A percentile compares a stretch with the other conserved stretches of the same genome.
Evolutionary conservation across 2,113 vertebrate species (phyloP).

Genomic region (Alosa alosa): DNA sequence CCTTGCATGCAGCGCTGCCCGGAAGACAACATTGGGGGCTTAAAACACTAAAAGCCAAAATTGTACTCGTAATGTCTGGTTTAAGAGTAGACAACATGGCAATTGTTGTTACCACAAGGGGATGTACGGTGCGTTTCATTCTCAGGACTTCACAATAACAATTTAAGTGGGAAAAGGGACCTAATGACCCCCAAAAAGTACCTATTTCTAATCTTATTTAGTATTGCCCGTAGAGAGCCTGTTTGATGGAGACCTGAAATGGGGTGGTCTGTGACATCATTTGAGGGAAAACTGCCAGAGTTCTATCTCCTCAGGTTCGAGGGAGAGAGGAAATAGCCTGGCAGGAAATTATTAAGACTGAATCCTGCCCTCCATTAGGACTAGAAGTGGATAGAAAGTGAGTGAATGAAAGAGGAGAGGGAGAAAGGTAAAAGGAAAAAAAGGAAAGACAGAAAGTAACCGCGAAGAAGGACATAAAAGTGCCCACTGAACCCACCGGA

Average conservation of each 20-base stretch:
- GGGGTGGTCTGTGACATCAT: slow-evolving; percentile 13
- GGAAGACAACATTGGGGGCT: no score
- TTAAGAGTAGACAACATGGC: neutral
- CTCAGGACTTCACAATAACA: neutral
- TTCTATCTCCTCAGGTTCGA: slow-evolving; percentile 2
- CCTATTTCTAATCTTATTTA: neutral
- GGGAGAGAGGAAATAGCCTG: slow-evolving; percentile 17
- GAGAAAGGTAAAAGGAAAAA: neutral
- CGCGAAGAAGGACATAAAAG: slow-evolving; percentile 9
- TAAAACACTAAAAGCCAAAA: neutral
- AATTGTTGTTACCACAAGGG: neutral
- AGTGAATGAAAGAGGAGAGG: neutral
- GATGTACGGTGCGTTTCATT: neutral
- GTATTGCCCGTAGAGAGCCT: neutral
- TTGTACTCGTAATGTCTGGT: neutral
- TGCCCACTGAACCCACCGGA: neutral
- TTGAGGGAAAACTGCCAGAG: slow-evolving; percentile 13
- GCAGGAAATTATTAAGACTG: slow-evolving; percentile 14
- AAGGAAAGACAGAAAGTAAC: neutral
- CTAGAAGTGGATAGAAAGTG: neutral
- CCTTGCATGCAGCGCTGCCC: no score
- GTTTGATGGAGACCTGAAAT: neutral
- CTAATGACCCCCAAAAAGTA: neutral
- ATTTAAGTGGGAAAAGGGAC: neutral
- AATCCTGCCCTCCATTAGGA: slow-evolving; percentile 13